Conservation (phyloP, 1,140 invertebrate species). For the Camponotus floridanus region DNA sequence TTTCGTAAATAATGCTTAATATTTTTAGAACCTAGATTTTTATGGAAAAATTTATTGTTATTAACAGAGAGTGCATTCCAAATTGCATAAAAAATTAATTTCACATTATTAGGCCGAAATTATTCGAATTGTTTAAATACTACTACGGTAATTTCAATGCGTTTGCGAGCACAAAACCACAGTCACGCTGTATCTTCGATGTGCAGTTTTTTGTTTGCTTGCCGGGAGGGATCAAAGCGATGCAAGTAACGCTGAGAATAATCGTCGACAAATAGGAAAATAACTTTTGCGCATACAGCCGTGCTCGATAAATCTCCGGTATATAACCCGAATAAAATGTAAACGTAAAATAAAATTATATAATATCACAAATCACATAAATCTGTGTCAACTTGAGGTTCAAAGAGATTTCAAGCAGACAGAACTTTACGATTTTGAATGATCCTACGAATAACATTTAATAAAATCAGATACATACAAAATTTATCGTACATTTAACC, state of each 20-base stretch:
- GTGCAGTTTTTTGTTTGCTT: slow-evolving; percentile 32
- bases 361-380: slow-evolving; percentile 59
- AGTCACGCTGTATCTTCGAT: slow-evolving; percentile 38
- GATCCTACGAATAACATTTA: slow-evolving; percentile 28
- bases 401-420: slow-evolving; percentile 5
- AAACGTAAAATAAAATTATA: slow-evolving; percentile 44
- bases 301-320: slow-evolving; percentile 46
- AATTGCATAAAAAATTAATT: not conserved
- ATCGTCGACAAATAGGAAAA: slow-evolving; percentile 35
- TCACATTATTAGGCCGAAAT: not conserved
- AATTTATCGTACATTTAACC: not conserved
- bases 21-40: not conserved
- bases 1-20: too few species aligned
- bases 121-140: slow-evolving; percentile 4
- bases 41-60: not conserved
- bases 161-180: slow-evolving; percentile 23
- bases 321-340: slow-evolving; percentile 51
- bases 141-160: slow-evolving; percentile 37
- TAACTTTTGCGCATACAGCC: slow-evolving; percentile 48
- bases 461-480: slow-evolving; percentile 2
- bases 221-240: slow-evolving; percentile 52
- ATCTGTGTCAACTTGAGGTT: slow-evolving; percentile 49
- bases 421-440: slow-evolving; percentile 21
- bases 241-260: slow-evolving; percentile 48
- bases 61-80: not conserved